Evolutionary conservation across 2,797 vertebrate species (phyloP).

Genomic region (Myioborus miniatus): DNA sequence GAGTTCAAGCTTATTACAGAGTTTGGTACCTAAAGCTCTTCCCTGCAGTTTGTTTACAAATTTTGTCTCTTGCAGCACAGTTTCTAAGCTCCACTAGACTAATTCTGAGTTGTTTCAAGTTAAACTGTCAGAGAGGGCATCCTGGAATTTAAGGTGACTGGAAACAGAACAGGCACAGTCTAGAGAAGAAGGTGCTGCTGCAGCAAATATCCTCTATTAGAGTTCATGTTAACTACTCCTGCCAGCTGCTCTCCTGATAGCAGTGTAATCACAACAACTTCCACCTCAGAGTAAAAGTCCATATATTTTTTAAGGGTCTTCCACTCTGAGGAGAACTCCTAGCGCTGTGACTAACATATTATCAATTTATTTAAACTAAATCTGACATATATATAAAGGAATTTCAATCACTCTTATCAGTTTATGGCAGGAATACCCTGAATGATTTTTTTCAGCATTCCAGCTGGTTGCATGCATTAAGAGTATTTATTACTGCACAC

Average conservation of each 20-base stretch:
- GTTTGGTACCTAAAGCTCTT: neutral
- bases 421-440: neutral
- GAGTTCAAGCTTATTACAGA: neutral
- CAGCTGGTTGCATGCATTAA: neutral
- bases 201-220: neutral
- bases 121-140: neutral
- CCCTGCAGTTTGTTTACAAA: neutral
- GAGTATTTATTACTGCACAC: neutral
- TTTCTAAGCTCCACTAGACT: neutral
- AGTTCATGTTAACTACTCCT: neutral
- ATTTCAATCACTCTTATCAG: neutral
- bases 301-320: neutral
- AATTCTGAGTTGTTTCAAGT: neutral
- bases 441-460: neutral
- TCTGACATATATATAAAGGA: neutral
- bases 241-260: neutral
- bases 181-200: neutral
- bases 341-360: neutral
- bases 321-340: neutral
- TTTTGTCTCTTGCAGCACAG: neutral
- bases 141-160: neutral
- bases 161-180: neutral
- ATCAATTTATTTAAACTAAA: neutral
- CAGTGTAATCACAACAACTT: neutral
- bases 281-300: neutral